Conservation (phyloP, 2,113 vertebrate genomes). For the Microtus ochrogaster region DNA sequence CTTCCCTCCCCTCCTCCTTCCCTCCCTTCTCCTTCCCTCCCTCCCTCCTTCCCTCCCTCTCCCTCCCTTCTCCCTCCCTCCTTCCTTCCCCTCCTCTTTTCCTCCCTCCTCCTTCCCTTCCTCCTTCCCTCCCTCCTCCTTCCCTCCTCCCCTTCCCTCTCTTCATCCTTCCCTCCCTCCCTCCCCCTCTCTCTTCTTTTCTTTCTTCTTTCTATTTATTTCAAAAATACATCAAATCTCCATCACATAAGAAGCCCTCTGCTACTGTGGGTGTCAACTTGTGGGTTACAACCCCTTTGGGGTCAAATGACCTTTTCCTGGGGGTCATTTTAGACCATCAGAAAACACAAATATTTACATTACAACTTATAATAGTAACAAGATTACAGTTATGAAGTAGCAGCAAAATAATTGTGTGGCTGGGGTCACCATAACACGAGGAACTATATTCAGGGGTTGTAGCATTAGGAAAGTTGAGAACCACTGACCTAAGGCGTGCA, state of each 20-base stretch:
- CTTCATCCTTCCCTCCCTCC: neutral
- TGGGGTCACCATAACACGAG: neutral
- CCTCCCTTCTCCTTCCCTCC: rapidly evolving
- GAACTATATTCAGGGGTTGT: neutral
- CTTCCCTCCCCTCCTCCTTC: no score
- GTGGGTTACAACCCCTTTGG: neutral
- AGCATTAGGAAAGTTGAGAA: neutral
- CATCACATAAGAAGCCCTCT: neutral
- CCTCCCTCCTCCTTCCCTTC: rapidly evolving
- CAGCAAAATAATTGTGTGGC: neutral
- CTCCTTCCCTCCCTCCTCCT: no score
- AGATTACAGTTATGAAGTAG: neutral
- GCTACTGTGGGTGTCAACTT: neutral
- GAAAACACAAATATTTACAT: neutral
- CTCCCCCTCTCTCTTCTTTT: neutral
- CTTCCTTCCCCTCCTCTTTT: neutral
- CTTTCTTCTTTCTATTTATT: neutral
- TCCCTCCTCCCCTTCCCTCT: no score
- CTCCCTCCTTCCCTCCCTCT: neutral
- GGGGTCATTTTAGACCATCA: neutral
- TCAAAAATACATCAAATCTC: neutral
- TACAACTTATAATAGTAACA: neutral
- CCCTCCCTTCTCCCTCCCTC: neutral
- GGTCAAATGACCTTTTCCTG: neutral
- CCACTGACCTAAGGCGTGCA: neutral